Evolutionary conservation across 92 coral and sea anemone genomes (phyloP).

Genomic region (Epizoanthus rinbou): DNA sequence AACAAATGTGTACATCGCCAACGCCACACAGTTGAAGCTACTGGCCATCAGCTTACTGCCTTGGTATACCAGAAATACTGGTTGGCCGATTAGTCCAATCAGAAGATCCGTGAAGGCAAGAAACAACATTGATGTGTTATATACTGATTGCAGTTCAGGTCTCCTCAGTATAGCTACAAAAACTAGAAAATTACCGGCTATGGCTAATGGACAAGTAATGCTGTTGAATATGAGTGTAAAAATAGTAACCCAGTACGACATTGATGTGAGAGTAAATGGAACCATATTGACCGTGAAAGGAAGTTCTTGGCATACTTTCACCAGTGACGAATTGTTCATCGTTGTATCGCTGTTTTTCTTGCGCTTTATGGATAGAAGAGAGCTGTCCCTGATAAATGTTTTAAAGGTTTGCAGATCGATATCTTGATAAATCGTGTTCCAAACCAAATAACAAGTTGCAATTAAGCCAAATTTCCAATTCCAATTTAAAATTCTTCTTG

Average conservation of each 20-base stretch:
- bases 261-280: slow-evolving; percentile 43
- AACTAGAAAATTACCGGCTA: slow-evolving; percentile 63
- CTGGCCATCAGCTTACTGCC: slow-evolving; percentile 48
- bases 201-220: slow-evolving; percentile 62
- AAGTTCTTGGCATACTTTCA: slow-evolving; percentile 43
- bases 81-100: slow-evolving; percentile 62
- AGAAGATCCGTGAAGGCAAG: slow-evolving; percentile 71
- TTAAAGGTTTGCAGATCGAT: not conserved
- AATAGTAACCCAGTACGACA: slow-evolving; percentile 52
- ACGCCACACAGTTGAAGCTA: slow-evolving; percentile 62
- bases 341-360: not conserved
- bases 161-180: slow-evolving; percentile 71
- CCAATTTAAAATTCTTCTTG: no score
- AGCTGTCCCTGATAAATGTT: not conserved
- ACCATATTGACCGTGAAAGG: slow-evolving; percentile 72
- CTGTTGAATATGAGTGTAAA: slow-evolving; percentile 70
- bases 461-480: no score
- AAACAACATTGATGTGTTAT: slow-evolving; percentile 77
- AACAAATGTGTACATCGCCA: slow-evolving; percentile 61
- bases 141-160: slow-evolving; percentile 67
- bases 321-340: slow-evolving; percentile 13
- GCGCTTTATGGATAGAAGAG: not conserved
- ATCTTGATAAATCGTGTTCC: no score
- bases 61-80: slow-evolving; percentile 70
- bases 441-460: no score